Evolutionary conservation across 2,797 vertebrate genomes (phyloP).

Genomic region (Mus minutoides): DNA sequence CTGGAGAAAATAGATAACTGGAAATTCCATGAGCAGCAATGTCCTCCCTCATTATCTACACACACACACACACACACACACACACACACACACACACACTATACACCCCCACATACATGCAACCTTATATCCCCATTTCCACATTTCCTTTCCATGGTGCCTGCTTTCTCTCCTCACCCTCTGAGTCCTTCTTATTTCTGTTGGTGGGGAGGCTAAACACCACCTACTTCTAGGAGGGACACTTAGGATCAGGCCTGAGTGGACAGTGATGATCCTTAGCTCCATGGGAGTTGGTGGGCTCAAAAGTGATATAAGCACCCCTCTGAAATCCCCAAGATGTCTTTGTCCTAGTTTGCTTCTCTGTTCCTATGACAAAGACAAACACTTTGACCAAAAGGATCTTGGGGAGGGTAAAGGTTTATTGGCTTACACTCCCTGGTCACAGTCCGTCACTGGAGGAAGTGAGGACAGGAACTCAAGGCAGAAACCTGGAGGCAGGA

Average conservation of each 20-base stretch:
- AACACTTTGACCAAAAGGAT: not conserved
- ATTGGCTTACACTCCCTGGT: not conserved
- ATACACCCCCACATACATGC: rapidly evolving
- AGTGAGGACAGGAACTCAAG: too few species aligned
- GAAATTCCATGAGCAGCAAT: not conserved
- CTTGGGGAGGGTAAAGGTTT: not conserved
- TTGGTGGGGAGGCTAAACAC: not conserved
- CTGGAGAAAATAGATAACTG: not conserved
- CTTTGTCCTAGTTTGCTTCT: not conserved
- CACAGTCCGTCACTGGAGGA: not conserved
- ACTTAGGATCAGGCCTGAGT: not conserved
- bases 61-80: too few species aligned
- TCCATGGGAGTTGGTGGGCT: not conserved
- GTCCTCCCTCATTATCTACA: rapidly evolving
- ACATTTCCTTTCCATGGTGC: too few species aligned
- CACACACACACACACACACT: too few species aligned
- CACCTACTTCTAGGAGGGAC: not conserved
- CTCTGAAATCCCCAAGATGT: not conserved
- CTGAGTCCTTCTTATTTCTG: not conserved
- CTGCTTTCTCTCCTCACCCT: not conserved
- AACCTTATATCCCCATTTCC: not conserved
- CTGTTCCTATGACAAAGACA: not conserved
- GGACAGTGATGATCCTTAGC: not conserved
- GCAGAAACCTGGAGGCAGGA: not conserved
- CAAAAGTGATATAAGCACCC: not conserved